phyloP scores from a whole-genome alignment of 2,797 vertebrate species.

The Odontamblyopus rebecca region DNA sequence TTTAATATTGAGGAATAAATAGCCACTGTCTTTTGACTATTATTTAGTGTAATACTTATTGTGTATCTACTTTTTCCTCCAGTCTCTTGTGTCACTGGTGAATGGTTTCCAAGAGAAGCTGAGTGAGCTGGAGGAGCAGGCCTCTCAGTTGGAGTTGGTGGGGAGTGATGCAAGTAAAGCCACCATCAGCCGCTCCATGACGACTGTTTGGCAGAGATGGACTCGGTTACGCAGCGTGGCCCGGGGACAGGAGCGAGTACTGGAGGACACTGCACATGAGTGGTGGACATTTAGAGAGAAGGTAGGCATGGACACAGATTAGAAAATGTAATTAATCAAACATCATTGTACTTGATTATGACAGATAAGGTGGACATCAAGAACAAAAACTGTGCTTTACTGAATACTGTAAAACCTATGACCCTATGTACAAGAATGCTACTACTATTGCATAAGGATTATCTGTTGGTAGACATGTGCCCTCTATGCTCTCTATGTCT shows the following conservation, averaged over 20 bases:
- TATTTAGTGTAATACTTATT: background rate
- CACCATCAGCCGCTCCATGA: slow-evolving; percentile 88
- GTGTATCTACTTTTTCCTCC: slow-evolving; percentile 2
- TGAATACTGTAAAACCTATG: too few species aligned
- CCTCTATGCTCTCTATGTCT: too few species aligned
- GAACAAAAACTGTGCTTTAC: background rate
- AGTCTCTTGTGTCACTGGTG: slow-evolving; percentile 86
- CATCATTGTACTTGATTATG: background rate
- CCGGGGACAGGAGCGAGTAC: slow-evolving; percentile 87
- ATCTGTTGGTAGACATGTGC: too few species aligned
- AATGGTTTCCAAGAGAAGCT: slow-evolving; percentile 88
- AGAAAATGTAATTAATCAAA: background rate
- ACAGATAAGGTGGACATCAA: background rate
- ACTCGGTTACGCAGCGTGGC: slow-evolving; percentile 85
- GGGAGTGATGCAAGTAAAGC: slow-evolving; percentile 90
- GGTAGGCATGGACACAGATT: slow-evolving; percentile 63
- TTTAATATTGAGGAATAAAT: background rate
- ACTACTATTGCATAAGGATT: too few species aligned
- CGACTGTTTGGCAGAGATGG: slow-evolving; percentile 93
- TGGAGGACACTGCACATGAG: slow-evolving; percentile 85
- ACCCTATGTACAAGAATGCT: too few species aligned
- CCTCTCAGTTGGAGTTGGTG: slow-evolving; percentile 81
- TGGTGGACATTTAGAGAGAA: slow-evolving; percentile 86
- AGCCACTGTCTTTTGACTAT: background rate
- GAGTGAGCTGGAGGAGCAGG: slow-evolving; percentile 85